Percentiles rank a stretch among this genome's conserved stretches.
These are phyloP conservation scores for Dendrocincla fuliginosa DNA, from an alignment of 2,797 vertebrate species.

Conservation along the genomic window DNA sequence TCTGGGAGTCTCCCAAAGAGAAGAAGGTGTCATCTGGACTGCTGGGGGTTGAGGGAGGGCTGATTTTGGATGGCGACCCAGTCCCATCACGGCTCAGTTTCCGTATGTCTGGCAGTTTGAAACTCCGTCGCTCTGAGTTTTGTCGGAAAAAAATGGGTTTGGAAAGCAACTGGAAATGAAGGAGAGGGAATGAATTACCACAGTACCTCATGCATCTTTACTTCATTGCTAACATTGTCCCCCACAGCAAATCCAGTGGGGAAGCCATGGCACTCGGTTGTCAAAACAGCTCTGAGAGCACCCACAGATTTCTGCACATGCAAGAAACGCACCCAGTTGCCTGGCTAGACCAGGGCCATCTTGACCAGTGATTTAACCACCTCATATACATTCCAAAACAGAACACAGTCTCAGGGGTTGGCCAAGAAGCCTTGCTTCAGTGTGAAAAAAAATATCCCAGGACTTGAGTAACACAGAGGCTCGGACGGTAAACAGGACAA, in stretches of 20 bases:
- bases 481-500: slow-evolving; percentile 4
- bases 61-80: slow-evolving; percentile 87
- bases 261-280: background rate
- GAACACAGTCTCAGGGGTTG: background rate
- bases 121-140: slow-evolving; percentile 90
- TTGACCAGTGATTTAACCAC: background rate
- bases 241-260: background rate
- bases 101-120: slow-evolving; percentile 89
- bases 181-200: background rate
- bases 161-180: slow-evolving; percentile 67
- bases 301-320: background rate
- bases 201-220: background rate
- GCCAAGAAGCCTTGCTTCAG: background rate
- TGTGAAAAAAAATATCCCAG: background rate
- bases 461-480: slow-evolving; percentile 7
- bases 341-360: background rate
- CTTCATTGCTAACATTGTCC: background rate
- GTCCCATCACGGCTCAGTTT: slow-evolving; percentile 88
- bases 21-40: slow-evolving; percentile 95
- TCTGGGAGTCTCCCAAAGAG: slow-evolving; percentile 90
- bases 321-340: background rate
- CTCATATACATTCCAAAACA: background rate
- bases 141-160: slow-evolving; percentile 88
- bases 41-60: slow-evolving; percentile 95
- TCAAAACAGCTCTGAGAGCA: background rate